phyloP scores from a whole-genome alignment of 2,113 vertebrate genomes.

The Vidua chalybeata region DNA sequence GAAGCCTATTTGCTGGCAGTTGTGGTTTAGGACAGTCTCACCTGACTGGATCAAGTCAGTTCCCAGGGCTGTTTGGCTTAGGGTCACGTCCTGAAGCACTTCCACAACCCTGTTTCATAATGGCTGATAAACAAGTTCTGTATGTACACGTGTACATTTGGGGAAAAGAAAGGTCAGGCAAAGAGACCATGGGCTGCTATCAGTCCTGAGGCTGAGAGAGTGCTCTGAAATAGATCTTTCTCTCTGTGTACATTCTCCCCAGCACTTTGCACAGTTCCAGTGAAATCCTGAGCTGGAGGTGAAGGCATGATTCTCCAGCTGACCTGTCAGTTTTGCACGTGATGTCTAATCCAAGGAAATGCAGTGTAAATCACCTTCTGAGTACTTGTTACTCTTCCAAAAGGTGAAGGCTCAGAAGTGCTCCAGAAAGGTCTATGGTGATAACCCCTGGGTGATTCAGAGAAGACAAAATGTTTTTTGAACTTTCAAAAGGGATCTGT shows the following conservation, averaged over 20 bases:
- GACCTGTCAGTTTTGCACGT: neutral
- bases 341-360: neutral
- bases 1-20: neutral
- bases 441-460: neutral
- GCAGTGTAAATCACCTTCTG: neutral
- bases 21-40: neutral
- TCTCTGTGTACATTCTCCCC: neutral
- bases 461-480: neutral
- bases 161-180: neutral
- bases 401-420: neutral
- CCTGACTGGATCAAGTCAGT: neutral
- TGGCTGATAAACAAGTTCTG: neutral
- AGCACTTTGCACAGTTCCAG: accelerated
- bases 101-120: neutral
- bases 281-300: neutral
- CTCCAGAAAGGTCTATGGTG: neutral
- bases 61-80: neutral
- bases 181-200: neutral
- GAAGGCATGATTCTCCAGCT: neutral
- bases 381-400: neutral
- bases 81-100: neutral
- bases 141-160: accelerated
- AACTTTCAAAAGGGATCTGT: neutral
- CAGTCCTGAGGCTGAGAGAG: neutral
- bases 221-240: neutral